Base-by-base conservation (phyloP, 2,113 vertebrate genomes). In the Oryzias curvinotus region DNA sequence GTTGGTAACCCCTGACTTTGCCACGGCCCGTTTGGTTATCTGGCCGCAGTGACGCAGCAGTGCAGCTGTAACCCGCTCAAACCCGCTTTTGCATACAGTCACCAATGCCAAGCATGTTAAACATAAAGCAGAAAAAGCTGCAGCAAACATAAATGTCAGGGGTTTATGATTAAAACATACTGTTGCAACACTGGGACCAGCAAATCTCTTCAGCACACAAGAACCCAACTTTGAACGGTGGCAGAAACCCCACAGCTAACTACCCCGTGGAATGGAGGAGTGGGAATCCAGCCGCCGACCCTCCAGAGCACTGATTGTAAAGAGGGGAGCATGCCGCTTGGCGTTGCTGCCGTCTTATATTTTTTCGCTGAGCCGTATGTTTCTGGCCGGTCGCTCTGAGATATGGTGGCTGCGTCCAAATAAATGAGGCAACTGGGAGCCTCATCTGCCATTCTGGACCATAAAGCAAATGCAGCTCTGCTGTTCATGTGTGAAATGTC, bases 1-100 rank as follows among this genome's bases (percentile, higher is more conserved):
- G 71, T 78, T 72, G 71, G 80, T 71, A 77, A 77, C 80, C 79
- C 80, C 72, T 69, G 45, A 57, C 80, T 71, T 78, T 1, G 71
- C 77, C 30, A 30, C 15, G 48, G 77, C 69, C 73, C 17, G 57
- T 64, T 80, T 46, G 77, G 77, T 74, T 67, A 67, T 81, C 78
- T 73, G 71, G 73, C 78, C 65, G 17, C 73, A 47, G 49, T 51
- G 71, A 63, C 51, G 47, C 61, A 80, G 78, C 14, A 28, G 23
- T 63, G 68, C 73, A 78, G 81, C 80, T 83, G 81, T 57, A 55
- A 68, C 62, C 28, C 46, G 21, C 58, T 25, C 62, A 67, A 16
- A 85, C 45, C 23, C 44, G 23, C 15, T 3, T 6, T 36, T 12
- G 26, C 6, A 3, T 14, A 45, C 10, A 42, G 21, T 52, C n/a